Percentiles rank a stretch among this genome's conserved stretches.
Evolutionary conservation across 37 sponge, comb jelly and placozoan genomes (phyloP).

Genomic region (Spongia lamella): DNA sequence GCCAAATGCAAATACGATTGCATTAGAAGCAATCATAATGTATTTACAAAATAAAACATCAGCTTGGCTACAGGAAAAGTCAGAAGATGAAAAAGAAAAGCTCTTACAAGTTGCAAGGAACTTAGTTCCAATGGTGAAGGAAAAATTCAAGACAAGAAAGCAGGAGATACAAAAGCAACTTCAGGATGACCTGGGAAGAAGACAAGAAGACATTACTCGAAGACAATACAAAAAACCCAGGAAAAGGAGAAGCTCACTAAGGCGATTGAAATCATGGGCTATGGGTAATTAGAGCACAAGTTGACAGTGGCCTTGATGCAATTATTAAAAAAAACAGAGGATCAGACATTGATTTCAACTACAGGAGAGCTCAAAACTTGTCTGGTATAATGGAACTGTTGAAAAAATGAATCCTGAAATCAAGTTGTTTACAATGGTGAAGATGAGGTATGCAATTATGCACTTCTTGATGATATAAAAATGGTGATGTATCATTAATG

Average conservation of each 20-base stretch:
- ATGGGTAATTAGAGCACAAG: constrained; percentile 12
- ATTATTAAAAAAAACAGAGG: not conserved
- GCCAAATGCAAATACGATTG: constrained; percentile 16
- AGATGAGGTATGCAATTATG: constrained; percentile 19
- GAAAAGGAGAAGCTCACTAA: constrained; percentile 35
- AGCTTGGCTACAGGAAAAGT: constrained; percentile 6
- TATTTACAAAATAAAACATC: constrained; percentile 27
- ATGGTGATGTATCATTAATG: constrained; percentile 23
- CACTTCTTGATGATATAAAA: constrained; percentile 29
- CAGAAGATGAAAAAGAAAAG: constrained; percentile 11
- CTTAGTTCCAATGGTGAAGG: constrained; percentile 12
- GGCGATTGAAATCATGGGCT: constrained; percentile 14
- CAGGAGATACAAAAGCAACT: constrained; percentile 3
- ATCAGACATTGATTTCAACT: constrained; percentile 27
- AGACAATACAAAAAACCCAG: not conserved
- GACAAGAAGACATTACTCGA: constrained; percentile 1
- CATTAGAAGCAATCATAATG: constrained; percentile 15
- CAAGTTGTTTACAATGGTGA: constrained; percentile 33
- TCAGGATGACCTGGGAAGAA: not conserved
- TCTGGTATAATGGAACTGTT: constrained; percentile 34
- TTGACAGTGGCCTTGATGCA: not conserved
- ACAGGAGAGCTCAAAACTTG: constrained; percentile 8
- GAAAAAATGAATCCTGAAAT: not conserved
- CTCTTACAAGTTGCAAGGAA: constrained; percentile 18
- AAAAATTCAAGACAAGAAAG: constrained; percentile 19